These are phyloP conservation scores for Chrysina gloriosa DNA, from an alignment of 2,888 invertebrate species.

Conservation along the genomic window DNA sequence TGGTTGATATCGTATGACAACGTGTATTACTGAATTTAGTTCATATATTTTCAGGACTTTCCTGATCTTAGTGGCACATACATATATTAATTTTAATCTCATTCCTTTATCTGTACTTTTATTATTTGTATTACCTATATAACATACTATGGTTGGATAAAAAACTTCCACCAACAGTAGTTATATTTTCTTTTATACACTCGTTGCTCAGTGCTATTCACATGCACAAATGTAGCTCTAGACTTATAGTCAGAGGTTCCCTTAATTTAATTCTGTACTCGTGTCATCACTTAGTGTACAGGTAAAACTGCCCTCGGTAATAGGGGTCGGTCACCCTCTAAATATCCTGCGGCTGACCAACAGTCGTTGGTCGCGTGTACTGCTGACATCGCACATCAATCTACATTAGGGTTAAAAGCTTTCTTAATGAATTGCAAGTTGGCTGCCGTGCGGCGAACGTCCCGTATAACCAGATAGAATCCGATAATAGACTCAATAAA, in stretches of 20 bases:
- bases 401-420: conserved; percentile 65
- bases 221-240: neutral
- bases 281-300: conserved; percentile 51
- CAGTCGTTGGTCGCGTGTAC: conserved; percentile 56
- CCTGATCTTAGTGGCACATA: too few relatives aligned
- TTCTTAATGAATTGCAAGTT: conserved; percentile 64
- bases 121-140: too few relatives aligned
- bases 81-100: too few relatives aligned
- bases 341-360: conserved; percentile 47
- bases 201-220: too few relatives aligned
- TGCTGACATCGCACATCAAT: conserved; percentile 62
- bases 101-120: too few relatives aligned
- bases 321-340: conserved; percentile 40
- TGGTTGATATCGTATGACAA: too few relatives aligned
- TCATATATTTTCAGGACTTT: too few relatives aligned
- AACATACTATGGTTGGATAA: too few relatives aligned
- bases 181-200: too few relatives aligned
- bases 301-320: conserved; percentile 46
- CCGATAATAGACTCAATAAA: conserved; percentile 50
- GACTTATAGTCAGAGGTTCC: neutral
- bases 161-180: too few relatives aligned
- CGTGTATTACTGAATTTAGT: too few relatives aligned
- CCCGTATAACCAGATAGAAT: conserved; percentile 43
- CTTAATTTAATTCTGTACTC: conserved; percentile 49
- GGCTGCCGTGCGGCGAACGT: conserved; percentile 47